Conservation (phyloP, 1,140 invertebrate species). For the Acromyrmex charruanus region DNA sequence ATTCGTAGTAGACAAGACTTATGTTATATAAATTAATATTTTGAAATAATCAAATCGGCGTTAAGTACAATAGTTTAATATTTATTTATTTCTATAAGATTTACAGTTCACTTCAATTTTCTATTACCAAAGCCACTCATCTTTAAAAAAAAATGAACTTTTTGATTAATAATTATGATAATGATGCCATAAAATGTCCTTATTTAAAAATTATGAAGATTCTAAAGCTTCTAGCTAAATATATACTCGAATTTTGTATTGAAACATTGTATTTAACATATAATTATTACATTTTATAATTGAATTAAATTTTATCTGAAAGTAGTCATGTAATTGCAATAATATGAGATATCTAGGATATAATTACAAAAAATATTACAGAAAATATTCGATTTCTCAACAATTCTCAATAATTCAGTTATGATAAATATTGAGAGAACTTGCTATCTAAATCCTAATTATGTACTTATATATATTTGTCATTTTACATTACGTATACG, state of each 20-base stretch:
- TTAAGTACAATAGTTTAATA: conserved; percentile 18
- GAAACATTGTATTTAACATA: conserved; percentile 39
- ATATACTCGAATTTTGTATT: conserved; percentile 2
- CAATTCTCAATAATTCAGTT: conserved; percentile 1
- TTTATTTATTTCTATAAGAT: conserved; percentile 54
- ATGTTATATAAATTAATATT: conserved; percentile 62
- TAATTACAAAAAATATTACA: conserved; percentile 6
- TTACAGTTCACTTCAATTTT: conserved; percentile 53
- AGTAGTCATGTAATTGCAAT: conserved; percentile 29
- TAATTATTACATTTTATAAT: conserved; percentile 37
- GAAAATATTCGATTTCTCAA: conserved; percentile 46
- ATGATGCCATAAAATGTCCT: conserved; percentile 26
- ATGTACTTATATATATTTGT: conserved; percentile 68
- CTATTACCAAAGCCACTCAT: conserved; percentile 32
- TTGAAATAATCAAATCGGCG: conserved; percentile 31
- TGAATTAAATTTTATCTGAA: conserved; percentile 17
- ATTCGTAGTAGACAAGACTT: conserved; percentile 4
- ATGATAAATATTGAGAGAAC: conserved; percentile 12
- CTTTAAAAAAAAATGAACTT: conserved; percentile 14
- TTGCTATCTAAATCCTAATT: conserved; percentile 36
- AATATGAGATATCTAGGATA: conserved; percentile 51
- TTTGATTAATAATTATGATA: conserved; percentile 40
- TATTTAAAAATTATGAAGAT: conserved; percentile 18
- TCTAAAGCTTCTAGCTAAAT: conserved; percentile 20
- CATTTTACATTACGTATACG: conserved; percentile 33